Evolutionary conservation across 2,797 vertebrate genomes (phyloP), one percentile per base, ranked within the genome.

Genomic region (Takifugu ocellatus): DNA sequence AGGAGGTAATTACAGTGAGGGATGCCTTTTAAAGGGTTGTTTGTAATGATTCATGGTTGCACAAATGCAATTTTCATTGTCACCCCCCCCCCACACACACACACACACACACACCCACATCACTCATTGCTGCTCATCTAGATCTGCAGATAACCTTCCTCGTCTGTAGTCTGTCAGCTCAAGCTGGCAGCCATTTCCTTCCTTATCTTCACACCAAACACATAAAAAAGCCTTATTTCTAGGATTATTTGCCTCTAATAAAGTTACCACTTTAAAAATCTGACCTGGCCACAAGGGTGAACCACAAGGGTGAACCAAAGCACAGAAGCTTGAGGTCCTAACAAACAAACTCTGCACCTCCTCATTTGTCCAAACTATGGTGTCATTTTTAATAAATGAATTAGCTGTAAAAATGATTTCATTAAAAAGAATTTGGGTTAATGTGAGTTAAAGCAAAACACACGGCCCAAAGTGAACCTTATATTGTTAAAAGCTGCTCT

Each of bases 41-140:
- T 89, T 81, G 82, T 87, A 84, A 86, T 90, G 89, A 91, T 88
- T 92, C 88, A 90, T 88, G 86, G 85, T 82, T 87, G 80, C 83
- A 82, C 82, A 78, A 85, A 84, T 86, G 83, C 86, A 72, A 89
- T 90, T 88, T 88, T 84, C 84, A 54, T 79, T 86, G 88, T 87
- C 89, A 88, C 78, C 82, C 86, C 85, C 84, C 66, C 70, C 66
- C 75, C 81, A 86, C 43, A 17, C 17, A 17, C 17, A 17, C 39
- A 3, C 39, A 43, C 39, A 21, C 21, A 21, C 42, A 42, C 27
- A 3, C 33, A 16, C 69, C 67, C 70, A 75, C 79, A 86, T 87
- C 84, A 86, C 72, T 90, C 85, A 74, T 0, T 64, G 53, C 66
- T 78, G 77, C 77, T 71, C 66, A 63, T 75, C 70, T 81, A 72